These are phyloP conservation scores for Cheilosia vernalis DNA, from an alignment of 2,888 invertebrate genomes.

Conservation along the genomic window DNA sequence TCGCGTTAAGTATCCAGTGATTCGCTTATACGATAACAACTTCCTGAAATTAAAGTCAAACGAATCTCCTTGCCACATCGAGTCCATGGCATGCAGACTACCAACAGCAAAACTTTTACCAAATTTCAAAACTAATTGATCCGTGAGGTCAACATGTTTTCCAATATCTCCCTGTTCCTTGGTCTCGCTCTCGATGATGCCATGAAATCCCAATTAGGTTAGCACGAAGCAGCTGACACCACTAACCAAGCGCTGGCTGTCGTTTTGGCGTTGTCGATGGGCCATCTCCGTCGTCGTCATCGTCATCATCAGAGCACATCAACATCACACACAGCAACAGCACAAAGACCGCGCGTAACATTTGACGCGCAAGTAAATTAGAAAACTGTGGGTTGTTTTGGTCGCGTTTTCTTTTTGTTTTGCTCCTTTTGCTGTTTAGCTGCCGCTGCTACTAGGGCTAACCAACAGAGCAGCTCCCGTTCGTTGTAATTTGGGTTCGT, in stretches of 20 bases:
- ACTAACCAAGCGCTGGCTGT: slow-evolving; percentile 52
- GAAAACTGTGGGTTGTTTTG: slow-evolving; percentile 70
- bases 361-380: slow-evolving; percentile 75
- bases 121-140: slow-evolving; percentile 69
- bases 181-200: slow-evolving; percentile 49
- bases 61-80: too few relatives aligned
- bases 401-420: slow-evolving; percentile 35
- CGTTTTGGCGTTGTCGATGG: slow-evolving; percentile 14
- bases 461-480: slow-evolving; percentile 11
- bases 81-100: too few relatives aligned
- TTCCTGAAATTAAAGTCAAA: too few relatives aligned
- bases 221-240: slow-evolving; percentile 69
- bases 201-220: slow-evolving; percentile 73
- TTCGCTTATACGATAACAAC: too few relatives aligned
- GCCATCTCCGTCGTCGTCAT: slow-evolving; percentile 29
- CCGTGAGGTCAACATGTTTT: slow-evolving; percentile 73
- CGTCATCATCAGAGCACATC: slow-evolving; percentile 27
- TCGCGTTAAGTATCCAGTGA: too few relatives aligned
- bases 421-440: slow-evolving; percentile 23
- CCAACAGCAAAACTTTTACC: slow-evolving; percentile 11
- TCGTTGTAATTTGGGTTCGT: slow-evolving; percentile 63
- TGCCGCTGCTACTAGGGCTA: background rate
- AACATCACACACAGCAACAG: slow-evolving; percentile 38
- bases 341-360: slow-evolving; percentile 71
- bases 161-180: slow-evolving; percentile 50